These are phyloP conservation scores for Eublepharis macularius DNA, from an alignment of 2,113 vertebrate genomes.

Conservation along the genomic window DNA sequence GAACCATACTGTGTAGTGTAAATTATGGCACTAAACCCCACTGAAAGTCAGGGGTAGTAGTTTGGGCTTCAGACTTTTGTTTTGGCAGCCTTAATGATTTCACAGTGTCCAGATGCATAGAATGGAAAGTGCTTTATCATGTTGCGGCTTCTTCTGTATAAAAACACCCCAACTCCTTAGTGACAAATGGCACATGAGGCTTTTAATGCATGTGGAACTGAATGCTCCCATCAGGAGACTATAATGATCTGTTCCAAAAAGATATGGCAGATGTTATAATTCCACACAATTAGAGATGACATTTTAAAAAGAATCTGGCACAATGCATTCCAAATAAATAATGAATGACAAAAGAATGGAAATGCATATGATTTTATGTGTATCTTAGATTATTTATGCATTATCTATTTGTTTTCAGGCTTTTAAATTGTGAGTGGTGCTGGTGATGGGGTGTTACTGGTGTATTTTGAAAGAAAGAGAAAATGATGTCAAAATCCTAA, in stretches of 20 bases:
- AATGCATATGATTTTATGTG: neutral
- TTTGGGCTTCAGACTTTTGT: conserved; percentile 44
- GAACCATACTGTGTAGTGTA: conserved; percentile 36
- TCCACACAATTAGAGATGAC: conserved; percentile 50
- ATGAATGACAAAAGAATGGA: conserved; percentile 14
- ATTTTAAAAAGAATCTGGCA: conserved; percentile 45
- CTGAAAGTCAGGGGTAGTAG: conserved; percentile 43
- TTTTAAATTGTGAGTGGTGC: neutral
- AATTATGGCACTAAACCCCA: conserved; percentile 6
- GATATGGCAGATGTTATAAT: conserved; percentile 44
- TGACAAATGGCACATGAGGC: conserved; percentile 50
- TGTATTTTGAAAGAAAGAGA: too few relatives aligned
- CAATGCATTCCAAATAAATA: conserved; percentile 47
- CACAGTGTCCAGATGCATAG: conserved; percentile 56
- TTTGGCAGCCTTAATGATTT: conserved; percentile 55
- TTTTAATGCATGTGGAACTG: conserved; percentile 52
- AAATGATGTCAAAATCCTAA: too few relatives aligned
- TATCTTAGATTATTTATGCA: neutral
- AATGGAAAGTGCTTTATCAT: conserved; percentile 67
- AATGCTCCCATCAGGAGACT: conserved; percentile 58
- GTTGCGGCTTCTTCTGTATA: conserved; percentile 57
- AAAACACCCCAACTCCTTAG: conserved; percentile 66
- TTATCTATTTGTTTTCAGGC: neutral
- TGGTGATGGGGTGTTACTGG: too few relatives aligned
- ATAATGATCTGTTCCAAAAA: conserved; percentile 55